Evolutionary conservation across 2,797 vertebrate genomes (phyloP), one percentile per base, ranked within the genome.

Genomic region (Chanos chanos): DNA sequence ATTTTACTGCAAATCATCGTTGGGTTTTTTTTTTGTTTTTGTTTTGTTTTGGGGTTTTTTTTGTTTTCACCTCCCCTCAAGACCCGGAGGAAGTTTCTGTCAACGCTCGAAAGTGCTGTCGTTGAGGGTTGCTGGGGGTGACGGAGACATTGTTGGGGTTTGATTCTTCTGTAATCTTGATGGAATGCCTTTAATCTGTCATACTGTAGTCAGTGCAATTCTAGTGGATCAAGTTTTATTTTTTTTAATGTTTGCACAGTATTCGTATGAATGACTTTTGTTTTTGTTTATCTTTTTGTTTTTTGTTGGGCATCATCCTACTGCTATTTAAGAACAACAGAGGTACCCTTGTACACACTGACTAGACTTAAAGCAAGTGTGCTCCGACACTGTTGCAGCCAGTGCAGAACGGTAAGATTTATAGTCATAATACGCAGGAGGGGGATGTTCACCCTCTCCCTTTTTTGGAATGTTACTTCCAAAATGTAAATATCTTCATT

Each of bases 401-500:
- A 10, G 44, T 34, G 15, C 24, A 9, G 64, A 60, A 53, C 60
- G 60, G 59, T 58, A 36, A 73, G 30, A 49, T 51, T 49, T 41
- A 10, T 45, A 33, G 15, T 54, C 61, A 8, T 39, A 39, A 19
- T 24, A 18, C 45, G n/a, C n/a, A n/a, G 8, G 45, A n/a, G n/a
- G n/a, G n/a, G n/a, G n/a, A n/a, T n/a, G n/a, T n/a, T n/a, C n/a
- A n/a, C n/a, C n/a, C n/a, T 49, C 54, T 27, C 52, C 10, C 39
- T 19, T 43, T 44, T 41, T 41, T 22, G 41, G 56, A 55, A 53
- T 49, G 48, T 39, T 61, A 53, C 51, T 37, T 62, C 47, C 64
- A 30, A 13, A 59, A 55, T 68, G 53, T 74, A 68, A 58, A 68
- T 68, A 54, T 70, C 65, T 45, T 40, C 31, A 49, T 34, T 41